Conservation (phyloP, 2,797 vertebrate genomes). For the Hippocampus kuda region DNA sequence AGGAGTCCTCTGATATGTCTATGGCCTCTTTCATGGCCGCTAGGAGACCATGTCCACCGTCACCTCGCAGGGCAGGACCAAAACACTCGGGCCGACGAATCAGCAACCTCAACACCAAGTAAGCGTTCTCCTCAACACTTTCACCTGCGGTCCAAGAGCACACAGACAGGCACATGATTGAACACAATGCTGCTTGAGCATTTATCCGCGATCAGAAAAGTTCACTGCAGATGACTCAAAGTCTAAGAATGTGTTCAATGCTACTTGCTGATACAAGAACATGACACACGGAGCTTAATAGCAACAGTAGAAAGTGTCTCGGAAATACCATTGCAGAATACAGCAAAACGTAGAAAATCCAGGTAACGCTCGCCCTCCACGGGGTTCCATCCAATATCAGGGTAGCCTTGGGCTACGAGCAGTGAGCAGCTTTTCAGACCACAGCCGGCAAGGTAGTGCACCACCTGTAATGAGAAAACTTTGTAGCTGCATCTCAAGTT, state of each 20-base stretch:
- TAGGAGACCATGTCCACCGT: constrained; percentile 83
- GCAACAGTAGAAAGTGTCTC: neutral
- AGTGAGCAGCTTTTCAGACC: constrained; percentile 82
- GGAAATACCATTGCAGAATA: constrained; percentile 87
- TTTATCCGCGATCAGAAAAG: neutral
- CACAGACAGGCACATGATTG: neutral
- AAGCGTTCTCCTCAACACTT: constrained; percentile 92
- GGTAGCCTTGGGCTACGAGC: constrained; percentile 83
- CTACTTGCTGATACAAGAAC: neutral
- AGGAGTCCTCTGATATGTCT: constrained; percentile 80
- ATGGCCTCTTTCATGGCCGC: constrained; percentile 88
- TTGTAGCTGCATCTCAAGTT: neutral
- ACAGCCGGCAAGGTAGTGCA: constrained; percentile 85
- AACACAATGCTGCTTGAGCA: neutral
- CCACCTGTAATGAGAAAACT: constrained; percentile 67
- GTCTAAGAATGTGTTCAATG: neutral
- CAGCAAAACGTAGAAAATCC: constrained; percentile 90
- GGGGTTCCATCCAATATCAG: constrained; percentile 92
- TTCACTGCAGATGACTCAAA: neutral
- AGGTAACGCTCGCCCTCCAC: constrained; percentile 92
- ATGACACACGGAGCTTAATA: neutral
- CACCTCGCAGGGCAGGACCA: constrained; percentile 84
- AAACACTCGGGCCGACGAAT: constrained; percentile 93
- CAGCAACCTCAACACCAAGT: constrained; percentile 82
- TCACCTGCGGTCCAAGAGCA: constrained; percentile 69